A percentile compares a stretch with the other conserved stretches of the same genome.
Evolutionary conservation across 1,140 invertebrate genomes (phyloP).

Genomic region (Nebria ingens): DNA sequence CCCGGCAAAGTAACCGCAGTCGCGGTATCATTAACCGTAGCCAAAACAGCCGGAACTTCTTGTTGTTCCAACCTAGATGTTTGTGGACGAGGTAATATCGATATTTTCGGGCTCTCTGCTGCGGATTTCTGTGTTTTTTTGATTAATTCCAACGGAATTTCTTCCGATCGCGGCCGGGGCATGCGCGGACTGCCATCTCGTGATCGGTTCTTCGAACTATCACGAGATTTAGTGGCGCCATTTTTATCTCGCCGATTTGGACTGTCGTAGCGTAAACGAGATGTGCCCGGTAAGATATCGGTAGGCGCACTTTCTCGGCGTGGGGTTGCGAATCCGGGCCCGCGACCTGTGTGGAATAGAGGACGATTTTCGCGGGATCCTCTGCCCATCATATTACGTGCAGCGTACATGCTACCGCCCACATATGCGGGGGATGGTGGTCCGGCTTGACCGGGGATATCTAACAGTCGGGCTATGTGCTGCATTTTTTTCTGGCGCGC

Average conservation of each 20-base stretch:
- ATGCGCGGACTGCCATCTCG: slow-evolving; percentile 59
- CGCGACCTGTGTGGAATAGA: slow-evolving; percentile 48
- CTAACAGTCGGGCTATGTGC: slow-evolving; percentile 84
- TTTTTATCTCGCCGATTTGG: slow-evolving; percentile 20
- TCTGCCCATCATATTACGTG: slow-evolving; percentile 35
- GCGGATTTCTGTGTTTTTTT: slow-evolving; percentile 34
- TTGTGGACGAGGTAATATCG: slow-evolving; percentile 30
- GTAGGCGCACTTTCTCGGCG: slow-evolving; percentile 39
- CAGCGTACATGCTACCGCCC: slow-evolving; percentile 32
- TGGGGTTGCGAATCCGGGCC: slow-evolving; percentile 59
- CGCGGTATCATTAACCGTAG: slow-evolving; percentile 31
- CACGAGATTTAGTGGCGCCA: slow-evolving; percentile 22
- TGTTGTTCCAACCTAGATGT: slow-evolving; percentile 19
- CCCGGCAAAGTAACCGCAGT: slow-evolving; percentile 22
- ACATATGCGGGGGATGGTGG: slow-evolving; percentile 37
- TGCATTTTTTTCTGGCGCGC: slow-evolving; percentile 93
- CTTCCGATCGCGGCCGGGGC: slow-evolving; percentile 64
- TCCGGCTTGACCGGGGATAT: slow-evolving; percentile 56
- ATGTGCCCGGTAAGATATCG: slow-evolving; percentile 25
- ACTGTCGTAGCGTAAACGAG: slow-evolving; percentile 25
- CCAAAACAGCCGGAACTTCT: slow-evolving; percentile 21
- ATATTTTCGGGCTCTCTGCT: slow-evolving; percentile 32
- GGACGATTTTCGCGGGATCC: slow-evolving; percentile 46
- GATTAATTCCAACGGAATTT: slow-evolving; percentile 67
- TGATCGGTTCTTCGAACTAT: slow-evolving; percentile 39